A percentile compares a stretch with the other conserved stretches of the same genome.
Evolutionary conservation across 2,888 invertebrate genomes (phyloP).

Genomic region (Arrhopalites spinosus): DNA sequence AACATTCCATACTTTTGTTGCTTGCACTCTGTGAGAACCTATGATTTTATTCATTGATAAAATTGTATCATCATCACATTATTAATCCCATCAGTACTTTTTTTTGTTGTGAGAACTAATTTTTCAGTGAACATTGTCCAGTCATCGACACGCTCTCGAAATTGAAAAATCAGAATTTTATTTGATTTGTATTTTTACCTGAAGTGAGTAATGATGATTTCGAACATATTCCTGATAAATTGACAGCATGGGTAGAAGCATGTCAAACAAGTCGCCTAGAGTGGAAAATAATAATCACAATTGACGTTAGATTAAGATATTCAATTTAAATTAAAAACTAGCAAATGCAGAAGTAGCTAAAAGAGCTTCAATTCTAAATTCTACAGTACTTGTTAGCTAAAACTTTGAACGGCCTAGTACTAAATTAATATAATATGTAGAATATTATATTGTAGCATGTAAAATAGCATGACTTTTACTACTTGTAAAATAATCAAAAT

Average conservation of each 20-base stretch:
- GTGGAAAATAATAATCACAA: background rate
- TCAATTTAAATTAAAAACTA: background rate
- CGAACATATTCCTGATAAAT: constrained; percentile 88
- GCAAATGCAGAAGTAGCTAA: background rate
- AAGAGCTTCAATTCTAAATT: background rate
- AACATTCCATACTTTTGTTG: constrained; percentile 63
- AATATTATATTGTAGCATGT: background rate
- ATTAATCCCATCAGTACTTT: background rate
- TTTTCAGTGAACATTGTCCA: too few species aligned
- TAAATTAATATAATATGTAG: background rate
- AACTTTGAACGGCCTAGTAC: background rate
- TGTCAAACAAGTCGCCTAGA: constrained; percentile 89
- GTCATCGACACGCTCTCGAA: background rate
- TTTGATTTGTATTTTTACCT: constrained; percentile 59
- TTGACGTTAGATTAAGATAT: background rate
- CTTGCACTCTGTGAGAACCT: constrained; percentile 86
- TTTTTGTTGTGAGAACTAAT: too few species aligned
- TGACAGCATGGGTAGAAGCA: constrained; percentile 90
- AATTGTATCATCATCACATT: background rate
- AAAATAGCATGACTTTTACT: background rate
- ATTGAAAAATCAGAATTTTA: background rate
- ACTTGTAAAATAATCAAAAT: background rate
- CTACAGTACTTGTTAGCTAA: too few species aligned
- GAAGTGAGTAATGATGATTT: constrained; percentile 91
- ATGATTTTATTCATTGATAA: background rate